Percentiles rank a stretch among this genome's conserved stretches.
Conservation (phyloP, 2,797 vertebrate genomes). For the Hemitrygon akajei region DNA sequence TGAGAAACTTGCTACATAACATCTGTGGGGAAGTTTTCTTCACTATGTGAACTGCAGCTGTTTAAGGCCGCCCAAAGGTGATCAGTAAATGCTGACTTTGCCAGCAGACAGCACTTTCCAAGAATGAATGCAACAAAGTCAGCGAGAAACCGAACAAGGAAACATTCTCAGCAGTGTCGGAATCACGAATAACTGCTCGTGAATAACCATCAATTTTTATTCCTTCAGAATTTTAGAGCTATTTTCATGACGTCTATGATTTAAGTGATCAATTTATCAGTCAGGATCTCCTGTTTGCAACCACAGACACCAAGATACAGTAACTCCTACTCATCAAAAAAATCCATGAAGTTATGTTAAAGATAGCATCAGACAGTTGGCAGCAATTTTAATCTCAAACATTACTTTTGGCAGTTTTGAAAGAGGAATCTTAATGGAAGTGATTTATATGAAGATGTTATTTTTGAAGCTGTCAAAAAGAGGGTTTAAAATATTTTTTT, state of each 20-base stretch:
- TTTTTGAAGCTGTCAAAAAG: not conserved
- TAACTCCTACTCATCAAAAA: not conserved
- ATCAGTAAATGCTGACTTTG: not conserved
- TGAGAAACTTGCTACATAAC: not conserved
- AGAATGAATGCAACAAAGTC: not conserved
- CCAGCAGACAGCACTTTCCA: not conserved
- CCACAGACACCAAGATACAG: not conserved
- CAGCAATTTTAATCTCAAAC: constrained; percentile 3
- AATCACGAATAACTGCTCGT: not conserved
- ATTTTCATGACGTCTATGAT: not conserved
- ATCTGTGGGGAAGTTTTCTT: not conserved
- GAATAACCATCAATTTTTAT: not conserved
- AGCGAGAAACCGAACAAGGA: not conserved
- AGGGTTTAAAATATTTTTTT: not conserved
- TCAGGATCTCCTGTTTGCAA: not conserved
- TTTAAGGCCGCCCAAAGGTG: not conserved
- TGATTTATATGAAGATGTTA: not conserved
- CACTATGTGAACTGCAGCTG: not conserved
- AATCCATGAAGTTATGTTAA: not conserved
- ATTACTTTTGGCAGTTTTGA: not conserved
- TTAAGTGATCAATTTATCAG: not conserved
- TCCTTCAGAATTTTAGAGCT: not conserved
- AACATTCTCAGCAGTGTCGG: not conserved
- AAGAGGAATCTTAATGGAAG: not conserved
- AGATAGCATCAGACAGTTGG: not conserved